Evolutionary conservation across 2,113 vertebrate species (phyloP).

Genomic region (Mirounga angustirostris): DNA sequence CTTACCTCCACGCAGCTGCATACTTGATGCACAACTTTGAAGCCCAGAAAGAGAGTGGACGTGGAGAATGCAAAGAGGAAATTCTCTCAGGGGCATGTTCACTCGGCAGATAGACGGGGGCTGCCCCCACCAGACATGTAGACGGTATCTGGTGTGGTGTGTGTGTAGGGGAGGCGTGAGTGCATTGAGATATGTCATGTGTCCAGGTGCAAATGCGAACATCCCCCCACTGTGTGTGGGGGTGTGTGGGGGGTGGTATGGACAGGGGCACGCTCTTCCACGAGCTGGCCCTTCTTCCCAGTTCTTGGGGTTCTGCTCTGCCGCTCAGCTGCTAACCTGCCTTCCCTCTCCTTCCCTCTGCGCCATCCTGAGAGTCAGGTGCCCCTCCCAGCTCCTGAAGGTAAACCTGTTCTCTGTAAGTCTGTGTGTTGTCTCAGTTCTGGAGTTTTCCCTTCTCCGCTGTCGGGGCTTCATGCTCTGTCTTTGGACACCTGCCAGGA

Average conservation of each 20-base stretch:
- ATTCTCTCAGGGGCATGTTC: neutral
- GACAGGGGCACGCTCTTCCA: rapidly evolving
- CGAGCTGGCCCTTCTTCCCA: neutral
- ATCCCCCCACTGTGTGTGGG: neutral
- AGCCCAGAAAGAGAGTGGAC: slow-evolving; percentile 2
- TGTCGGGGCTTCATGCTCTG: slow-evolving; percentile 46
- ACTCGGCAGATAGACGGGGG: neutral
- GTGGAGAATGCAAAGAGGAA: slow-evolving; percentile 13
- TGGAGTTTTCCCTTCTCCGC: slow-evolving; percentile 40
- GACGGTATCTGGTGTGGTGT: neutral
- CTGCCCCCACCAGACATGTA: neutral
- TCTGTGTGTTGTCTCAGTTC: neutral
- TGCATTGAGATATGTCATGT: neutral
- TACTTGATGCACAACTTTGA: neutral
- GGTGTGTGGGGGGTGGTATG: neutral
- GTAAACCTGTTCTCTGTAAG: slow-evolving; percentile 58
- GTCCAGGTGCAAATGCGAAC: neutral
- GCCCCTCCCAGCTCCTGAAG: slow-evolving; percentile 52
- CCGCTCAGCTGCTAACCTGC: slow-evolving; percentile 49
- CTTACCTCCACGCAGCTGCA: slow-evolving; percentile 32
- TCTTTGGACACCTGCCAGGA: slow-evolving; percentile 57
- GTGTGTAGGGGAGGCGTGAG: rapidly evolving
- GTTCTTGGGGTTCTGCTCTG: slow-evolving; percentile 38
- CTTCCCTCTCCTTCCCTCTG: neutral
- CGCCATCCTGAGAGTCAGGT: neutral